Conservation (phyloP, 2,888 invertebrate genomes). For the Sylvicola cinctus region DNA sequence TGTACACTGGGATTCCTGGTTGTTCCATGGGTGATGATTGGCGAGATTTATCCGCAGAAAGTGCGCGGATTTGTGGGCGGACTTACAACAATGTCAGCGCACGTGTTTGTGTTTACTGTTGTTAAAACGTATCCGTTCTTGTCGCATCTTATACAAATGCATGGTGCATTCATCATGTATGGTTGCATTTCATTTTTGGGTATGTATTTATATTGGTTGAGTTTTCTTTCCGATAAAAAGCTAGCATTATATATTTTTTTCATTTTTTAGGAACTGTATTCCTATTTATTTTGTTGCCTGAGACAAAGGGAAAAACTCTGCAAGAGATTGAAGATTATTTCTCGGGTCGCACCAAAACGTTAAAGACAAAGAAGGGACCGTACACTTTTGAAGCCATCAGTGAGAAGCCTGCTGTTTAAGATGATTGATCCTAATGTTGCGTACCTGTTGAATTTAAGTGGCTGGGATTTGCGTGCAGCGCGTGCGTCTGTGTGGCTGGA, state of each 20-base stretch:
- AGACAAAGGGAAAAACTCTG: constrained; percentile 43
- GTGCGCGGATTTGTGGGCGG: constrained; percentile 46
- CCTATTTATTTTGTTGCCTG: constrained; percentile 42
- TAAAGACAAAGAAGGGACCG: no score
- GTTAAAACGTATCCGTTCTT: constrained; percentile 44
- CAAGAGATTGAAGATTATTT: constrained; percentile 54
- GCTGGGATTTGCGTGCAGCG: no score
- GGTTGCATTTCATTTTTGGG: constrained; percentile 36
- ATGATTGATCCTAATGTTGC: no score
- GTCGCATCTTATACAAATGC: constrained; percentile 27
- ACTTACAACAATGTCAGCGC: constrained; percentile 42
- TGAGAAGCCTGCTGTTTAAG: no score
- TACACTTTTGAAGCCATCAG: no score
- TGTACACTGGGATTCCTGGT: constrained; percentile 46
- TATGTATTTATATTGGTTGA: constrained; percentile 13
- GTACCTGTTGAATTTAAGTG: no score
- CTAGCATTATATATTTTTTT: constrained; percentile 2
- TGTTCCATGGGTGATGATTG: constrained; percentile 54
- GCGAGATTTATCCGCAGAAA: constrained; percentile 50
- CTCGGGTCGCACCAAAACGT: constrained; percentile 36
- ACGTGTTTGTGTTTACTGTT: constrained; percentile 40
- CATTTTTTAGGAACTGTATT: constrained; percentile 29
- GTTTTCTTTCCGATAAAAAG: constrained; percentile 2
- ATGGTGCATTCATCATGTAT: constrained; percentile 40
- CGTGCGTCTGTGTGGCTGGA: no score